Evolutionary conservation across 2,113 vertebrate genomes (phyloP).

Genomic region (Cyanoliseus patagonus): DNA sequence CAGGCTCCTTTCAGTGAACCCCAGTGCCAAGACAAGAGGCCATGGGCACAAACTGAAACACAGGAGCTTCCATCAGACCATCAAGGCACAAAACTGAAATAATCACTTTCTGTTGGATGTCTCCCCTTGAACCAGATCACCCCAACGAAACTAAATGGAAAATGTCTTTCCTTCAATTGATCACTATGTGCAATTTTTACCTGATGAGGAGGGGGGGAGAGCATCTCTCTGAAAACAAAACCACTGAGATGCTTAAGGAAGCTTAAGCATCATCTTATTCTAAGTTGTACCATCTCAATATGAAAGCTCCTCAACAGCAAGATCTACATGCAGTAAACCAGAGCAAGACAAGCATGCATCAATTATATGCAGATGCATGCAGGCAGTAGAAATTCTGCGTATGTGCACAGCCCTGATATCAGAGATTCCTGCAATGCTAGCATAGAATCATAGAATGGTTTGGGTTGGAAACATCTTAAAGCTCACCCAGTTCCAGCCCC

Average conservation of each 20-base stretch:
- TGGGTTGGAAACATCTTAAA: neutral
- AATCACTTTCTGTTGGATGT: slow-evolving; percentile 26
- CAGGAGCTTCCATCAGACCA: no score
- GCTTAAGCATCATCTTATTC: slow-evolving; percentile 21
- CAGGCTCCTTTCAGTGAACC: no score
- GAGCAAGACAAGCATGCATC: neutral
- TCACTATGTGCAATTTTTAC: slow-evolving; percentile 14
- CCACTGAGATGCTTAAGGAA: slow-evolving; percentile 25
- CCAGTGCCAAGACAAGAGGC: no score
- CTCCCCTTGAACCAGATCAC: slow-evolving; percentile 39
- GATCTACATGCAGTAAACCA: neutral
- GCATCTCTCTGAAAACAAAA: slow-evolving; percentile 15
- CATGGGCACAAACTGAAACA: no score
- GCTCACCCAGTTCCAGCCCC: neutral
- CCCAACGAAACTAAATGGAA: slow-evolving; percentile 14
- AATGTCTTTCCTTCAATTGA: slow-evolving; percentile 45
- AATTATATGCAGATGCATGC: neutral
- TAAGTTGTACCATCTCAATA: neutral
- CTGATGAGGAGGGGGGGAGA: neutral
- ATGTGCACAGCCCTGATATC: neutral
- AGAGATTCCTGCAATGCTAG: neutral
- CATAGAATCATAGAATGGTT: neutral
- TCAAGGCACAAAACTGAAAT: neutral
- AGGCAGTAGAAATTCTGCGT: neutral
- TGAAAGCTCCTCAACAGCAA: neutral